Conservation (phyloP, 2,797 vertebrate genomes). For the Rhynchotus rufescens region DNA sequence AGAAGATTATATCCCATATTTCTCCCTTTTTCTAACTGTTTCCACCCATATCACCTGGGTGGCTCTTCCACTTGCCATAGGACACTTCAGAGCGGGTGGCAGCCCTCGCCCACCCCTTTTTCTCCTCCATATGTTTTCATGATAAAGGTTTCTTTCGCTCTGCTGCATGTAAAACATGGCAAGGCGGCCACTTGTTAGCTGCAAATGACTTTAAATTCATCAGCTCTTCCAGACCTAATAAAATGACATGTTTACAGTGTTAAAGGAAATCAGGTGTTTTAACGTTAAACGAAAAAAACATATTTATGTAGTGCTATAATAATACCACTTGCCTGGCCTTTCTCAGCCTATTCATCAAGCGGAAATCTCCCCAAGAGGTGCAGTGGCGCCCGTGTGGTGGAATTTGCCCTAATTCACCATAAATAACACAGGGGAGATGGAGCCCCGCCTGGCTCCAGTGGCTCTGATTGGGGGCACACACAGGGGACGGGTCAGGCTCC, state of each 20-base stretch:
- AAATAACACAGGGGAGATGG: background rate
- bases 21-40: conserved; percentile 6
- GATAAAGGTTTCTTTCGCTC: conserved; percentile 1
- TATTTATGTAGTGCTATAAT: conserved; percentile 82
- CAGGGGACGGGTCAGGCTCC: background rate
- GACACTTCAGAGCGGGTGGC: background rate
- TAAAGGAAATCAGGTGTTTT: conserved; percentile 81
- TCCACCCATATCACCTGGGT: conserved; percentile 18
- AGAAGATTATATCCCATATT: conserved; percentile 20
- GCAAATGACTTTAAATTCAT: conserved; percentile 73
- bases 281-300: conserved; percentile 74
- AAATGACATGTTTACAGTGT: conserved; percentile 76
- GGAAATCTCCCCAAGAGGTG: conserved; percentile 53
- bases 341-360: conserved; percentile 78
- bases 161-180: background rate
- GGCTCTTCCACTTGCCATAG: background rate
- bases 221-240: conserved; percentile 73
- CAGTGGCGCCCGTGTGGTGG: conserved; percentile 32
- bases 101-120: background rate
- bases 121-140: background rate
- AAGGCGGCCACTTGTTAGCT: conserved; percentile 22
- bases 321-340: conserved; percentile 68
- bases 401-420: conserved; percentile 47
- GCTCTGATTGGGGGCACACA: accelerated
- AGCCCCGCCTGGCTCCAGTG: background rate